Conservation (phyloP, 2,888 invertebrate genomes). For the Eutolmus rufibarbis region DNA sequence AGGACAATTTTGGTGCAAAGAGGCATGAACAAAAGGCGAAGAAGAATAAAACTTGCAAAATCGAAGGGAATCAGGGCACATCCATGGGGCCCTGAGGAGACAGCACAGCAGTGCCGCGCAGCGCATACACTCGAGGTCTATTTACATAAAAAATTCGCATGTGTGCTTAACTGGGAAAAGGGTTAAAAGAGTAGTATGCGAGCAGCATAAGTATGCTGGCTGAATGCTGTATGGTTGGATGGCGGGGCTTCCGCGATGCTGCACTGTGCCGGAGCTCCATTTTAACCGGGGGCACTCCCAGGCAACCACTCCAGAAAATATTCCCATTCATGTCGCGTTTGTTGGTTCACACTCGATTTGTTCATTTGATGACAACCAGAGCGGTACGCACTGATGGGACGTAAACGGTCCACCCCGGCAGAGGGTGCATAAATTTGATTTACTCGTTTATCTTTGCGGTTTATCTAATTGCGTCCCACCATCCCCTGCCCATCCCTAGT, state of each 20-base stretch:
- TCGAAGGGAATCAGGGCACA: conserved; percentile 34
- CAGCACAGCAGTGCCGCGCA: neutral
- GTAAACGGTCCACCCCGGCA: neutral
- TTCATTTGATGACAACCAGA: conserved; percentile 59
- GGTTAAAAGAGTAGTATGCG: conserved; percentile 36
- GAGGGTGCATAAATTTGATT: conserved; percentile 43
- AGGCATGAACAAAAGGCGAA: conserved; percentile 27
- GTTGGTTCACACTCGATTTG: conserved; percentile 63
- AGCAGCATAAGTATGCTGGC: conserved; percentile 20
- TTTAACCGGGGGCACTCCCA: conserved; percentile 9
- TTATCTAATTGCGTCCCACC: conserved; percentile 39
- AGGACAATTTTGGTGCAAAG: conserved; percentile 29
- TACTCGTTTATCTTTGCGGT: conserved; percentile 43
- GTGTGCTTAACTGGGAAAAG: conserved; percentile 32
- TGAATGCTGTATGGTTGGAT: too few relatives aligned
- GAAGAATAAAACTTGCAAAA: neutral
- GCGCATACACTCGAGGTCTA: conserved; percentile 35
- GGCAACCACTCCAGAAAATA: conserved; percentile 11
- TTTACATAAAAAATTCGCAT: conserved; percentile 40
- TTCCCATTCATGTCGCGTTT: conserved; percentile 62
- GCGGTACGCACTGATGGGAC: conserved; percentile 23
- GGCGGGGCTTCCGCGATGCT: neutral
- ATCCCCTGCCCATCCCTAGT: neutral
- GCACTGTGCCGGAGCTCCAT: neutral
- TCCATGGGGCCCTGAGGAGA: neutral